Percentiles rank a stretch among this genome's conserved stretches.
Evolutionary conservation across 1,140 invertebrate species (phyloP).

Genomic region (Drosophila ercepeae): DNA sequence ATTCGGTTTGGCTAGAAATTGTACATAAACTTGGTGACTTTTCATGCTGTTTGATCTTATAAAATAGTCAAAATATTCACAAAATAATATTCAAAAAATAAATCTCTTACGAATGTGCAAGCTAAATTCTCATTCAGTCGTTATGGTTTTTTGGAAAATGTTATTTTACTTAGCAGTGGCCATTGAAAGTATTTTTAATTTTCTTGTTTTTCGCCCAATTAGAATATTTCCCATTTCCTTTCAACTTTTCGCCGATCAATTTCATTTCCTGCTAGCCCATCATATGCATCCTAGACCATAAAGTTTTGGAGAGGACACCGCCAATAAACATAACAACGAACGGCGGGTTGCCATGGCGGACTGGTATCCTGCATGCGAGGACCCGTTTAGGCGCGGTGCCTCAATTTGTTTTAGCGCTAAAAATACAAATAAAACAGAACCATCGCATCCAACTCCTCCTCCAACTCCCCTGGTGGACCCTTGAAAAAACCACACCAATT

Average conservation of each 20-base stretch:
- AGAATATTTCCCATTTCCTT: constrained; percentile 19
- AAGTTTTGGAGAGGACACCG: constrained; percentile 34
- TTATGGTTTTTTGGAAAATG: background rate
- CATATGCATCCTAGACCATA: constrained; percentile 32
- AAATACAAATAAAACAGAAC: constrained; percentile 74
- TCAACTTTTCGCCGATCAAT: constrained; percentile 19
- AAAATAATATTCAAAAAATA: background rate
- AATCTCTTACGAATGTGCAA: background rate
- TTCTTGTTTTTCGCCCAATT: constrained; percentile 31
- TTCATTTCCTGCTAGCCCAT: constrained; percentile 34
- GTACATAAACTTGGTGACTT: background rate
- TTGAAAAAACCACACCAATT: constrained; percentile 67
- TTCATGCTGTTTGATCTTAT: background rate
- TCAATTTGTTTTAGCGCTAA: constrained; percentile 80
- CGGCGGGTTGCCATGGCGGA: background rate
- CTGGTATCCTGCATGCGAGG: constrained; percentile 9
- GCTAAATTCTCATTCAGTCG: background rate
- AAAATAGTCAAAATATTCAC: background rate
- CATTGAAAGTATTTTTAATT: background rate
- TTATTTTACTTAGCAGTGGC: background rate
- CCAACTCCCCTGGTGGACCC: constrained; percentile 6
- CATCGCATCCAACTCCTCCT: constrained; percentile 1
- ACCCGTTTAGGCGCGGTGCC: constrained; percentile 49
- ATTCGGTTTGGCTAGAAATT: constrained; percentile 19
- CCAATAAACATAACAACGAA: constrained; percentile 59